Conservation (phyloP, 2,797 vertebrate species). For the Enteromius viviparus region DNA sequence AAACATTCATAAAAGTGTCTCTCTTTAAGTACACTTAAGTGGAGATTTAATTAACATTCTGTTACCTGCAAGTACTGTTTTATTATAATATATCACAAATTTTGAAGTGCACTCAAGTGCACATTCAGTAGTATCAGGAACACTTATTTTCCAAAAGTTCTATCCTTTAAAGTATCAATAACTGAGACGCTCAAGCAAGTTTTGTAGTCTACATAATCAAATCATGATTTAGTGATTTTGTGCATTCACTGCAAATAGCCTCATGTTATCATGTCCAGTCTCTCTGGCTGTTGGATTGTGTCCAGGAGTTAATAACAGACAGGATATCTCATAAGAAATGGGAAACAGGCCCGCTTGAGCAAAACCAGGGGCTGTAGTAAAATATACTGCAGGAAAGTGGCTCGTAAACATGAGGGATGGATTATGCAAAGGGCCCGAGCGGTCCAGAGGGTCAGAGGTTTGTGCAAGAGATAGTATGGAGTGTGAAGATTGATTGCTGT, state of each 20-base stretch:
- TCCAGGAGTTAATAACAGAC: slow-evolving; percentile 62
- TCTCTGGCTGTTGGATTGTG: slow-evolving; percentile 42
- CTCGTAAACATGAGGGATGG: slow-evolving; percentile 55
- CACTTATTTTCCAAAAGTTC: background rate
- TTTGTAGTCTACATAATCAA: background rate
- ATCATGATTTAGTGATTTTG: slow-evolving; percentile 9
- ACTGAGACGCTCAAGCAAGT: background rate
- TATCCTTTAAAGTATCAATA: background rate
- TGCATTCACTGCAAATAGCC: background rate
- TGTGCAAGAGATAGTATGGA: slow-evolving; percentile 21
- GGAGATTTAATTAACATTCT: too few species aligned
- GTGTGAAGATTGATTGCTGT: slow-evolving; percentile 40
- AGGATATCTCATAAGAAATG: slow-evolving; percentile 75
- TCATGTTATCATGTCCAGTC: background rate
- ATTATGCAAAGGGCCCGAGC: slow-evolving; percentile 32
- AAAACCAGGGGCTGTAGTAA: slow-evolving; percentile 72
- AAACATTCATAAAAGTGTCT: background rate
- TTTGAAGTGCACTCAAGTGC: background rate
- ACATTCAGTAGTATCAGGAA: background rate
- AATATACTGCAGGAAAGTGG: slow-evolving; percentile 61
- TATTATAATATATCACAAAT: too few species aligned
- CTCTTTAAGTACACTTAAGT: background rate
- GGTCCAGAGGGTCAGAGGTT: slow-evolving; percentile 44
- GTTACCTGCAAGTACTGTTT: too few species aligned
- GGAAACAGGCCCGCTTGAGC: slow-evolving; percentile 72